Base-by-base conservation (phyloP, 2,113 vertebrate species). In the Pelmatolapia mariae region DNA sequence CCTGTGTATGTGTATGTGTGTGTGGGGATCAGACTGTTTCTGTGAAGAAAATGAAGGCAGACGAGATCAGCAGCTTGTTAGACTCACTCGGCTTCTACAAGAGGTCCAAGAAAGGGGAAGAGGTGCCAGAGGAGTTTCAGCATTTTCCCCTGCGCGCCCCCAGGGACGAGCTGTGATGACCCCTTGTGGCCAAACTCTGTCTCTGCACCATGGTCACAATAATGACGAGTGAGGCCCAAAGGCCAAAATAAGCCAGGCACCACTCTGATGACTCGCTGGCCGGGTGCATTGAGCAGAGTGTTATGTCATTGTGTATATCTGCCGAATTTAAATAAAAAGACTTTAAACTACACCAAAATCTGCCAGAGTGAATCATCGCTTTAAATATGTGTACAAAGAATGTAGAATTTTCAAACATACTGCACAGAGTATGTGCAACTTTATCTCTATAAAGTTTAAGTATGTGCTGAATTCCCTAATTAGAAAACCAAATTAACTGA, bases 21-120 rank as follows among this genome's bases (percentile, higher is more conserved):
- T 85, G 38, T 61, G 86, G 80, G 85, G 43, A 45, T 26, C 94
- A 97, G 96, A 94, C 94, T n/a, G 93, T 96, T 89, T 85, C 89
- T 1, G 94, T 97, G 89, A 95, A 95, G 87, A 92, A 96, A 90
- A 97, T 97, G 96, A 97, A 93, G 87, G 94, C 94, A 11, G 96
- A 96, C 29, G 95, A 97, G 89, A 97, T 97, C 92, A 95, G 95
- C 91, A 93, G 94, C 71, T 93, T 97, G 85, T 90, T 97, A 56
- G 96, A 97, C 73, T 96, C 97, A 10, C 93, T 96, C 2, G 96
- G 97, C 29, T 97, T 97, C 95, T 97, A 97, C 94, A 96, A 95
- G 89, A 96, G 95, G 91, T 96, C 96, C 88, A 79, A 95, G 87
- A 97, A 97, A 93, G 96, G 97, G 84, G 97, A 97, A 91, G 93